These are phyloP conservation scores for Dynastes maya DNA, from an alignment of 2,888 invertebrate species.

Conservation along the genomic window DNA sequence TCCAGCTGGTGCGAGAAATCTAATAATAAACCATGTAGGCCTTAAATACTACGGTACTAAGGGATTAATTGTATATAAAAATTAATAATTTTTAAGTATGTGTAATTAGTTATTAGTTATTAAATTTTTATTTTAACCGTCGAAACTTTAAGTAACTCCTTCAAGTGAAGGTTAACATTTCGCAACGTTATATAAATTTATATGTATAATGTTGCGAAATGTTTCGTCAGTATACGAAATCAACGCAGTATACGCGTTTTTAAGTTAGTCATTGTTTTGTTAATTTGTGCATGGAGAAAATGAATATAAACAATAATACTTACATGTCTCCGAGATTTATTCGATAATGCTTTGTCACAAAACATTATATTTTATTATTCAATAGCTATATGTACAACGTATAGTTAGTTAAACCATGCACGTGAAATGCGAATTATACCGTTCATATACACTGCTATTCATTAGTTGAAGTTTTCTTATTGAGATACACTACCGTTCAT, in stretches of 20 bases:
- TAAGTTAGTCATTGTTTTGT: background rate
- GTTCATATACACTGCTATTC: too few relatives aligned
- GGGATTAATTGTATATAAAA: background rate
- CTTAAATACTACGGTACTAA: too few relatives aligned
- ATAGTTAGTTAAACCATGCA: too few relatives aligned
- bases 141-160: background rate
- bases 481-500: too few relatives aligned
- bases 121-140: background rate
- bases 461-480: too few relatives aligned
- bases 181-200: background rate
- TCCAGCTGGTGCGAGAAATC: background rate
- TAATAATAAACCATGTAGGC: background rate
- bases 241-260: too few relatives aligned
- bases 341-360: background rate
- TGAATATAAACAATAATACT: slow-evolving; percentile 8
- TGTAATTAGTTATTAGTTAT: too few relatives aligned
- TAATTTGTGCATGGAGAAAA: background rate
- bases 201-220: slow-evolving; percentile 18
- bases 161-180: background rate
- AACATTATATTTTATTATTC: too few relatives aligned
- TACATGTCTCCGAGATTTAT: background rate
- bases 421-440: too few relatives aligned
- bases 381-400: too few relatives aligned
- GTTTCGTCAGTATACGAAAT: slow-evolving; percentile 13
- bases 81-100: too few relatives aligned